Base-by-base conservation (phyloP, 2,113 vertebrate species). In the Rissa tridactyla region DNA sequence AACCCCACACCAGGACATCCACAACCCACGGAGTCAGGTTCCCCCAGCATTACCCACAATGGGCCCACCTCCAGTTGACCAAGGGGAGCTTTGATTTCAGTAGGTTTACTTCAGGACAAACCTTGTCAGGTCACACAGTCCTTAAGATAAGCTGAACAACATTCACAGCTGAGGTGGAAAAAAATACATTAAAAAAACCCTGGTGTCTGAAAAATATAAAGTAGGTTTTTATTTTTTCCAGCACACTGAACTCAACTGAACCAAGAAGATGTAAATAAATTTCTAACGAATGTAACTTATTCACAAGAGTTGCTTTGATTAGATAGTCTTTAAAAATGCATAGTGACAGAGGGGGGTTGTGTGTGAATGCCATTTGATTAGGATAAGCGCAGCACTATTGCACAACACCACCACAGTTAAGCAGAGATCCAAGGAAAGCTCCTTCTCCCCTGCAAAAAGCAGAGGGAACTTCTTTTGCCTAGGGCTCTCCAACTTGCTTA, bases 221-320 rank as follows among this genome's bases (percentile, higher is more conserved):
- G 40, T 3, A 55, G 5, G 6, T 15, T 51, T 64, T 62, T 8
- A 3, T 26, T 58, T 81, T 40, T 81, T 44, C 29, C 44, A 86
- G 82, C 30, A 60, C 15, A 11, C 8, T 57, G 91, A 92, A 77
- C 34, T 89, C 30, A 69, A n/a, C 15, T 57, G 62, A 94, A 91
- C 22, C 54, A 47, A 73, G 54, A 78, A 13, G 34, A 92, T 23
- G 21, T 27, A 87, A 94, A 88, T 72, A 61, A 36, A 54, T 75
- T 66, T 70, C 61, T 77, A 54, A 76, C 34, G 84, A 69, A 65
- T 6, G 5, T 38, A 86, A 61, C 42, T 79, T 65, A 30, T 34
- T 92, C 68, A 68, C 47, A 29, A 76, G 27, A 89, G 9, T 13
- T 82, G 49, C 73, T 94, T 81, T 95, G 86, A 82, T 92, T 64